A percentile compares a stretch with the other conserved stretches of the same genome.
Evolutionary conservation across 92 coral and sea anemone genomes (phyloP).

Genomic region (Meandrina meandrites): DNA sequence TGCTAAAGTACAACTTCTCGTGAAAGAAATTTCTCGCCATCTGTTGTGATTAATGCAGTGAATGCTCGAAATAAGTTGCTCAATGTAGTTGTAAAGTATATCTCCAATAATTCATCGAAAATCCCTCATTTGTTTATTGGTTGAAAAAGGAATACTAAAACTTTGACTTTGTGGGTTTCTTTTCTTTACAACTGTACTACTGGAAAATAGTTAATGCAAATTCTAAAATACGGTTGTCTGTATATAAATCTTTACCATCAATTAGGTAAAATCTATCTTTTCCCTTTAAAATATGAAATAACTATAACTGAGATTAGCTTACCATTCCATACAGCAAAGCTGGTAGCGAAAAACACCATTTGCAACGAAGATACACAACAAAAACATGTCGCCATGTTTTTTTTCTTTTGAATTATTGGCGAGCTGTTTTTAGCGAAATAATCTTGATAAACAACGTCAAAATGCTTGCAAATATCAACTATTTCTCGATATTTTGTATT

Average conservation of each 20-base stretch:
- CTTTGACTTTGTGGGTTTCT: not conserved
- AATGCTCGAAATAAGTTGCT: not conserved
- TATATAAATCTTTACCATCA: too few species aligned
- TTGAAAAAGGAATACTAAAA: not conserved
- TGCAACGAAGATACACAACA: not conserved
- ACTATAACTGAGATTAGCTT: not conserved
- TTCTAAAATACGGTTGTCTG: not conserved
- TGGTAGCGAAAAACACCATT: not conserved
- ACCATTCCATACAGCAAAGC: constrained; percentile 5
- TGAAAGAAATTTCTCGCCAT: not conserved
- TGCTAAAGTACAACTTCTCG: not conserved
- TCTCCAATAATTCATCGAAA: not conserved
- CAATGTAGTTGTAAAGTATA: not conserved
- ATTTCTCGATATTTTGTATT: constrained; percentile 19
- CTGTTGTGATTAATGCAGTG: too few species aligned
- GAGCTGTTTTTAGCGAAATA: not conserved
- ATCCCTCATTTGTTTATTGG: not conserved
- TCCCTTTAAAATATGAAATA: not conserved
- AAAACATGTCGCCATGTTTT: constrained; percentile 1
- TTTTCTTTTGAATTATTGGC: not conserved
- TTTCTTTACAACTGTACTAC: not conserved
- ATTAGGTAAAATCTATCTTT: not conserved
- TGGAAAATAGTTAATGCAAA: not conserved
- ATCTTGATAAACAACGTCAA: not conserved
- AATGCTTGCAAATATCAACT: not conserved